Evolutionary conservation across 2,113 vertebrate genomes (phyloP), one percentile per base, ranked within the genome.

Genomic region (Riparia riparia): DNA sequence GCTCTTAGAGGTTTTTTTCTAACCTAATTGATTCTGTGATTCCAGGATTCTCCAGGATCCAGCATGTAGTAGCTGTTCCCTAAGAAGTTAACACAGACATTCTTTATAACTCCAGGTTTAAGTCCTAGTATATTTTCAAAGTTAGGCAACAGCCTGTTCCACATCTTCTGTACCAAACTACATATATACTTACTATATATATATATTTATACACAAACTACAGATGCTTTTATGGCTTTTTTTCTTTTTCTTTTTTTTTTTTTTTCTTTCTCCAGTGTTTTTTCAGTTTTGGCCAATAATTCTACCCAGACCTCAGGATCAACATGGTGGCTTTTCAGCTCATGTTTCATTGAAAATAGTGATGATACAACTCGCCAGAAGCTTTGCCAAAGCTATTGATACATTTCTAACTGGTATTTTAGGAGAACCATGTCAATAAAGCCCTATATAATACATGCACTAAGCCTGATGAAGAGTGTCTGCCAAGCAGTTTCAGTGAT

Each of bases 151-250:
- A 49, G 1, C 4, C 22, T 24, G 1, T 71, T 86, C 66, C 54
- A 71, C 2, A 2, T 29, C 7, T 41, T 45, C 25, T 32, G 15
- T 6, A 70, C 24, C 7, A 80, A 80, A 57, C 17, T 49, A 60
- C 26, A 39, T 34, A 22, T 39, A 60, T 17, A 25, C 57, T 37
- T 25, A 37, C n/a, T 58, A 25, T 37, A 25, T 37, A 25, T 37
- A 37, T 37, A 25, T 37, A 25, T 37, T 10, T 60, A 37, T 25
- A 37, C 37, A 26, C 57, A 60, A 60, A 26, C 57, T 37, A 17
- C 15, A 3, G 26, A 4, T 32, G 31, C 4, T 65, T 72, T 20
- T 16, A n/a, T 18, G 3, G 3, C 2, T 14, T 14, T 25, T 10
- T 2, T 25, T 24, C 24, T 19, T 16, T 57, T 63, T 2, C 2